Conservation (phyloP, 2,797 vertebrate genomes). For the Acridotheres tristis region DNA sequence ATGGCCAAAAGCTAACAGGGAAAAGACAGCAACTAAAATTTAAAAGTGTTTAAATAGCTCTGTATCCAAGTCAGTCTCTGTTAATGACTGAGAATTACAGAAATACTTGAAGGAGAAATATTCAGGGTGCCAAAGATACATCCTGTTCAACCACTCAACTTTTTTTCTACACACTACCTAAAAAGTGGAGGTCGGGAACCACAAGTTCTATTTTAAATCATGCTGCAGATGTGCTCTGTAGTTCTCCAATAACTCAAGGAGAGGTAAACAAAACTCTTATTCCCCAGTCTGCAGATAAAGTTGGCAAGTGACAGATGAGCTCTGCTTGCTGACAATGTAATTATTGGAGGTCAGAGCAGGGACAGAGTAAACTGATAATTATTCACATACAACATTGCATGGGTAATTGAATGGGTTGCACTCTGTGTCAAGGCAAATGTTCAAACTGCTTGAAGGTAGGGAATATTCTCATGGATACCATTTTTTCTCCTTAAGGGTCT, state of each 20-base stretch:
- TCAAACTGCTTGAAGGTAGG: neutral
- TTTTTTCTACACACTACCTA: neutral
- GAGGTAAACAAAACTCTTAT: neutral
- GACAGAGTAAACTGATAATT: neutral
- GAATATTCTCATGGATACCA: neutral
- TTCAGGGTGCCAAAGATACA: neutral
- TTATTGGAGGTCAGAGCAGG: slow-evolving; percentile 14
- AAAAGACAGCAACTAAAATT: neutral
- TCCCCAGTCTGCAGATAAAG: neutral
- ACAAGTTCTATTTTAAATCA: neutral
- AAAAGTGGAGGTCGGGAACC: neutral
- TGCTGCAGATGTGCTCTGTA: neutral
- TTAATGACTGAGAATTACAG: neutral
- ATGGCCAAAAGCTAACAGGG: neutral
- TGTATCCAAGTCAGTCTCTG: neutral
- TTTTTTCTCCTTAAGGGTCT: neutral
- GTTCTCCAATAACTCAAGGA: neutral
- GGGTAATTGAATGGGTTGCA: neutral
- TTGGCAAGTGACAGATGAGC: neutral
- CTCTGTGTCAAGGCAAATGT: neutral
- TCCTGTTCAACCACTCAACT: neutral
- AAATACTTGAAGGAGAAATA: neutral
- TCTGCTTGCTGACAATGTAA: neutral
- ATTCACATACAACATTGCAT: neutral
- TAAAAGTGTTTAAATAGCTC: neutral